Evolutionary conservation across 1,140 invertebrate genomes (phyloP).

Genomic region (Meloidogyne hapla): DNA sequence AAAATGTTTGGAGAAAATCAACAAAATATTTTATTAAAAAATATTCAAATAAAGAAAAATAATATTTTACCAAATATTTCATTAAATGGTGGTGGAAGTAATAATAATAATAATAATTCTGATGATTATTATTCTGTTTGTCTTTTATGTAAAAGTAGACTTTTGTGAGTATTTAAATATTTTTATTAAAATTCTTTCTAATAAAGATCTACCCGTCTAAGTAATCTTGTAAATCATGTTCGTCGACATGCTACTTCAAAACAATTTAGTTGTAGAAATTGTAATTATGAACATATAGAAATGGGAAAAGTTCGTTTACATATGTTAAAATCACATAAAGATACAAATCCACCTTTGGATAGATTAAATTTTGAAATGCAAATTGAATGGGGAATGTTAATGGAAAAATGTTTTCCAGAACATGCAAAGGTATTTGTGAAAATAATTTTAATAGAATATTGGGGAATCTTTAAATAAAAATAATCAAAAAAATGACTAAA

Average conservation of each 20-base stretch:
- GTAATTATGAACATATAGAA: constrained; percentile 34
- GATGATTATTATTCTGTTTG: constrained; percentile 24
- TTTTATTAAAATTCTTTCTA: too few species aligned
- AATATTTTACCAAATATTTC: background rate
- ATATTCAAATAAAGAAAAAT: too few species aligned
- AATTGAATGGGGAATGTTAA: constrained; percentile 33
- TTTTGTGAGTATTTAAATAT: constrained; percentile 2
- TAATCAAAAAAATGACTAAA: too few species aligned
- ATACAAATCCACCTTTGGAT: constrained; percentile 31
- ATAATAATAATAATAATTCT: constrained; percentile 2
- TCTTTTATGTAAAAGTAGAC: constrained; percentile 27
- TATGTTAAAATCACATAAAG: constrained; percentile 31
- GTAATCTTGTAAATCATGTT: constrained; percentile 33
- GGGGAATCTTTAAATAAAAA: too few species aligned
- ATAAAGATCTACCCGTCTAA: constrained; percentile 16
- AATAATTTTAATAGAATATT: too few species aligned
- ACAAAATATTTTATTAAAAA: too few species aligned
- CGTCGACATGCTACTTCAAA: constrained; percentile 36
- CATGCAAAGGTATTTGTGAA: constrained; percentile 32
- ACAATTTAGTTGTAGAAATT: constrained; percentile 31
- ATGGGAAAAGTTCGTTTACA: constrained; percentile 37
- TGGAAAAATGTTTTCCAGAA: constrained; percentile 41
- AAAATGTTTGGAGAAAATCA: too few species aligned
- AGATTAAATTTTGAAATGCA: constrained; percentile 33
- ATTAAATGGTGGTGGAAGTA: too few species aligned